These are phyloP conservation scores for Paracyprichromis sp. DNA, from an alignment of 2,113 vertebrate genomes.

Conservation along the genomic window DNA sequence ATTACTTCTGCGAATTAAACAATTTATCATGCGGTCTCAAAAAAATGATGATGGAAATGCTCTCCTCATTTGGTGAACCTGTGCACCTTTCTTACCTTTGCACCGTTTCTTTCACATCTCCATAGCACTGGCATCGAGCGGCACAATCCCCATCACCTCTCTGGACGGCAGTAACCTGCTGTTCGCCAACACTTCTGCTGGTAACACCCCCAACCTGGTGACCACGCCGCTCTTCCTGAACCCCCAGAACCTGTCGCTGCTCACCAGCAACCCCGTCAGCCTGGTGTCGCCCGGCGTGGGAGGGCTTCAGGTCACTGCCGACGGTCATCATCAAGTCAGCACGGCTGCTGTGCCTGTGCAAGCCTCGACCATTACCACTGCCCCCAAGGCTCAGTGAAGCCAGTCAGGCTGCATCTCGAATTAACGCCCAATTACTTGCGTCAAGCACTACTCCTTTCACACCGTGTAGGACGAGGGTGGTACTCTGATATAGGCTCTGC, in stretches of 20 bases:
- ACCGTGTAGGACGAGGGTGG: constrained; percentile 20
- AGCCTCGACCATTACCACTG: constrained; percentile 89
- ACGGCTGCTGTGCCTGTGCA: constrained; percentile 75
- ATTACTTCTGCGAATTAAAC: neutral
- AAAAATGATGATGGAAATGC: neutral
- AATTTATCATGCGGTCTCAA: neutral
- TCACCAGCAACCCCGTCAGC: constrained; percentile 98
- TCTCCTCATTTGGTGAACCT: neutral
- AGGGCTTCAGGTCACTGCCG: constrained; percentile 85
- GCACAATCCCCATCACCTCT: constrained; percentile 93
- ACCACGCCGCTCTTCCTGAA: constrained; percentile 96
- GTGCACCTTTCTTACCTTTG: neutral
- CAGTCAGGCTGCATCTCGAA: constrained; percentile 4
- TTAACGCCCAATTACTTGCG: neutral
- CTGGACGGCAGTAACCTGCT: constrained; percentile 94
- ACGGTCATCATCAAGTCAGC: constrained; percentile 85
- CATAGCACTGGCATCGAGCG: constrained; percentile 90
- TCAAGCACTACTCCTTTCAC: constrained; percentile 44
- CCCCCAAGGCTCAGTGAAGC: constrained; percentile 98
- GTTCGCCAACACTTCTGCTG: constrained; percentile 84
- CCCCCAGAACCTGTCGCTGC: constrained; percentile 97
- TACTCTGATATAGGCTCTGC: constrained; percentile 1
- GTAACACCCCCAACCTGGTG: constrained; percentile 88
- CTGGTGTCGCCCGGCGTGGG: constrained; percentile 87
- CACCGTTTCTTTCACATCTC: neutral